Evolutionary conservation across 2,888 invertebrate genomes (phyloP).

Genomic region (Synanthedon andrenaeformis): DNA sequence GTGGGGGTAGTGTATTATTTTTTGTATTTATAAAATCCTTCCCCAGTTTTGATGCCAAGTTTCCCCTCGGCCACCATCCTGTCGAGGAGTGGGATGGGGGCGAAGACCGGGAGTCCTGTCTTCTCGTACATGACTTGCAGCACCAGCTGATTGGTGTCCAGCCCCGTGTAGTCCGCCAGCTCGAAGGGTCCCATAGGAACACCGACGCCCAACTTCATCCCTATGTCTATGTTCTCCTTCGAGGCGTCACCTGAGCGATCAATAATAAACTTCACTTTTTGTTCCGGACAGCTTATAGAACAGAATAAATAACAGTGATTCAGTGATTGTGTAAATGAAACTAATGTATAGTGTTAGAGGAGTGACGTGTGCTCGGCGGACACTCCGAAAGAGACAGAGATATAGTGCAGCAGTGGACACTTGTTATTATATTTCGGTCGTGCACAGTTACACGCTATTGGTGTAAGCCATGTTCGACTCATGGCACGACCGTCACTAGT

Average conservation of each 20-base stretch:
- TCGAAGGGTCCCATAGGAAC: conserved; percentile 94
- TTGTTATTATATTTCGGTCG: no score
- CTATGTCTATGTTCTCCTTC: conserved; percentile 84
- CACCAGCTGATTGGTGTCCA: conserved; percentile 83
- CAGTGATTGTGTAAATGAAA: no score
- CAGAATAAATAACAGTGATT: no score
- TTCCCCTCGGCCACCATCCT: conserved; percentile 83
- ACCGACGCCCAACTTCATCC: conserved; percentile 92
- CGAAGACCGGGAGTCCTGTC: conserved; percentile 54
- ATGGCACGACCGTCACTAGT: no score
- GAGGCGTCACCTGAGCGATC: conserved; percentile 72
- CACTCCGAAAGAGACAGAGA: no score
- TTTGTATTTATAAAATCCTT: conserved; percentile 84
- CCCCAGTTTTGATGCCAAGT: conserved; percentile 82
- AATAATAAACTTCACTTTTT: background rate
- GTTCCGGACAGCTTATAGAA: no score
- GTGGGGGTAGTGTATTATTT: conserved; percentile 28
- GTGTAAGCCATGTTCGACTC: no score
- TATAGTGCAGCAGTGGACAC: no score
- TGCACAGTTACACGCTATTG: no score
- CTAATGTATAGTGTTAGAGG: no score
- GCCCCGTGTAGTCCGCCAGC: conserved; percentile 85
- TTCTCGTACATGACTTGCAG: conserved; percentile 84
- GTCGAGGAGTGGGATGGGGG: conserved; percentile 72
- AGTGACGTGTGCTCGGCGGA: no score